These are phyloP conservation scores for Sebastes oblongus DNA, from an alignment of 2,797 vertebrate species.

Conservation along the genomic window DNA sequence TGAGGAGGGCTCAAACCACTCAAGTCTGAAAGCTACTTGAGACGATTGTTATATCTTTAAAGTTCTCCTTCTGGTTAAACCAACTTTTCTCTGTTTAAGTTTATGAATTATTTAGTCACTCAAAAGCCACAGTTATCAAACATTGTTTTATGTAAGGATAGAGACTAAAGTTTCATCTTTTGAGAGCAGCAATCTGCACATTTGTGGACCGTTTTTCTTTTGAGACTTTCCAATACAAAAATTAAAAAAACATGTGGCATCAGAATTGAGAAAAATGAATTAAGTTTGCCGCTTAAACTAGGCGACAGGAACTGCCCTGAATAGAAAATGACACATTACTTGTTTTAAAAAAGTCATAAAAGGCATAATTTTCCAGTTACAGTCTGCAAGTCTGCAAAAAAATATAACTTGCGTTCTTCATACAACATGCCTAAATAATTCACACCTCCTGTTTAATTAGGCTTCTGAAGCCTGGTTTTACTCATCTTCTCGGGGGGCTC, in stretches of 20 bases:
- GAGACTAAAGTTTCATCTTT: constrained; percentile 4
- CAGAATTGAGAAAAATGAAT: neutral
- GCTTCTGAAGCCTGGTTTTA: constrained; percentile 57
- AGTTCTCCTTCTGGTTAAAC: constrained; percentile 7
- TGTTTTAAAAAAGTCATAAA: neutral
- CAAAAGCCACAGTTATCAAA: constrained; percentile 30
- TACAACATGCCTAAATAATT: constrained; percentile 72
- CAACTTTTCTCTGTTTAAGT: constrained; percentile 9
- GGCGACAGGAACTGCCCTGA: neutral
- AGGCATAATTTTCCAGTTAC: neutral
- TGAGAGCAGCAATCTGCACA: neutral
- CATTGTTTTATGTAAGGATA: constrained; percentile 9
- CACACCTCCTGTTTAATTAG: constrained; percentile 73
- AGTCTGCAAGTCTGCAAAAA: neutral
- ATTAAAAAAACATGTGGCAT: neutral
- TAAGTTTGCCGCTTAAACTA: neutral
- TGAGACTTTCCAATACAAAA: neutral
- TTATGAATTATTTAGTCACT: constrained; percentile 27
- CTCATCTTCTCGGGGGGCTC: constrained; percentile 60
- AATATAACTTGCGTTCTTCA: constrained; percentile 35
- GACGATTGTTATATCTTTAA: neutral
- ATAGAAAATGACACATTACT: neutral
- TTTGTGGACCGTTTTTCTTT: neutral
- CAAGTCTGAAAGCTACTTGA: neutral
- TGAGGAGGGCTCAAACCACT: neutral